phyloP scores from a whole-genome alignment of 2,113 vertebrate genomes.

The Ranitomeya variabilis region DNA sequence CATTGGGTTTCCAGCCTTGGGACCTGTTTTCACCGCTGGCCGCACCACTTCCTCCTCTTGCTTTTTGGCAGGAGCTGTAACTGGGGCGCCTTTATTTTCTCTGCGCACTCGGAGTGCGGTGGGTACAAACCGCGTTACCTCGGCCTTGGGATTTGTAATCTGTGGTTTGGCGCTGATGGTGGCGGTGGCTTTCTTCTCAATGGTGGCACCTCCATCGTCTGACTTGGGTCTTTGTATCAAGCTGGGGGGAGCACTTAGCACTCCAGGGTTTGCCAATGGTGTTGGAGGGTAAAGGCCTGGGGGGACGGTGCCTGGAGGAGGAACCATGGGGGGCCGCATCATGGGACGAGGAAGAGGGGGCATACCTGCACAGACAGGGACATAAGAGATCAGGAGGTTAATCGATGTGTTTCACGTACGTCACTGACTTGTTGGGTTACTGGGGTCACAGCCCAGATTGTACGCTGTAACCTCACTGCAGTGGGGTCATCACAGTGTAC shows the following conservation, averaged over 20 bases:
- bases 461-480: not conserved
- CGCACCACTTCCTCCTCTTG: conserved; percentile 74
- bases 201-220: conserved; percentile 80
- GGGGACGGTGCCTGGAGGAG: conserved; percentile 81
- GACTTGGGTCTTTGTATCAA: conserved; percentile 92
- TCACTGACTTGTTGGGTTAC: no score
- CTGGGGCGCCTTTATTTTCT: conserved; percentile 78
- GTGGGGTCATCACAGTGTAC: not conserved
- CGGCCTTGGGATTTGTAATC: conserved; percentile 96
- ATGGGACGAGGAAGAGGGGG: conserved; percentile 92
- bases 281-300: conserved; percentile 88
- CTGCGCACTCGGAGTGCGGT: conserved; percentile 91
- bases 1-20: conserved; percentile 74
- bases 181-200: conserved; percentile 84
- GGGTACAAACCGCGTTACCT: conserved; percentile 96
- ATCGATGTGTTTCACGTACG: not conserved
- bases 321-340: conserved; percentile 80
- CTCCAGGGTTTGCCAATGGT: conserved; percentile 81
- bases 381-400: not conserved
- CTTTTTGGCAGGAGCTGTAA: conserved; percentile 72
- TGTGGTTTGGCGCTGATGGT: conserved; percentile 98
- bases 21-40: conserved; percentile 72
- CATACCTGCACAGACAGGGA: conserved; percentile 76
- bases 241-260: conserved; percentile 93
- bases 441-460: no score